These are phyloP conservation scores for Lasiurus borealis DNA, from an alignment of 2,113 vertebrate species.

Conservation along the genomic window DNA sequence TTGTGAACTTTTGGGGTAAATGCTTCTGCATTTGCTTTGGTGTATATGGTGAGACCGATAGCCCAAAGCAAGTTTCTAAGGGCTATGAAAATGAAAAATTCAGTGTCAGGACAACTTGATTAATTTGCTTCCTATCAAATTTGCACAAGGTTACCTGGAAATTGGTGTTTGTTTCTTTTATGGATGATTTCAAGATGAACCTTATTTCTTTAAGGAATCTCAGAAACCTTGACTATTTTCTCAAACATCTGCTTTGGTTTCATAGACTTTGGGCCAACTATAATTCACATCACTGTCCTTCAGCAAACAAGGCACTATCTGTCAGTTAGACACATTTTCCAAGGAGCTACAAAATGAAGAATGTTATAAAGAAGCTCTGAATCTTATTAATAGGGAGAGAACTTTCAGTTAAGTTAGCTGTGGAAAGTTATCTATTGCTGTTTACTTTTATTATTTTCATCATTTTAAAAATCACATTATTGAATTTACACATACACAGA, in stretches of 20 bases:
- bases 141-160: slow-evolving; percentile 79
- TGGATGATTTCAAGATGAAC: slow-evolving; percentile 82
- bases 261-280: slow-evolving; percentile 6
- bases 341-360: slow-evolving; percentile 50
- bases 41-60: slow-evolving; percentile 23
- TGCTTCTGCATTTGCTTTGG: slow-evolving; percentile 56
- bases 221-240: slow-evolving; percentile 73
- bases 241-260: slow-evolving; percentile 76
- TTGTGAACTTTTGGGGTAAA: slow-evolving; percentile 67
- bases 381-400: neutral
- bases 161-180: slow-evolving; percentile 73
- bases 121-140: slow-evolving; percentile 71
- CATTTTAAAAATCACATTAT: neutral
- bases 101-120: slow-evolving; percentile 72
- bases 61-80: neutral
- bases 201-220: slow-evolving; percentile 61
- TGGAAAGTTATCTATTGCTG: neutral
- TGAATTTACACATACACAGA: neutral
- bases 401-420: neutral
- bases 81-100: neutral
- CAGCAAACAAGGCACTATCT: slow-evolving; percentile 63
- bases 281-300: slow-evolving; percentile 65
- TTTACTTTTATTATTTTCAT: slow-evolving; percentile 8
- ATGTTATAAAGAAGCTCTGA: slow-evolving; percentile 28
- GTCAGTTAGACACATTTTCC: slow-evolving; percentile 66